Percentiles rank a stretch among this genome's conserved stretches.
These are phyloP conservation scores for Unio delphinus DNA, from an alignment of 2,888 invertebrate species.

Conservation along the genomic window DNA sequence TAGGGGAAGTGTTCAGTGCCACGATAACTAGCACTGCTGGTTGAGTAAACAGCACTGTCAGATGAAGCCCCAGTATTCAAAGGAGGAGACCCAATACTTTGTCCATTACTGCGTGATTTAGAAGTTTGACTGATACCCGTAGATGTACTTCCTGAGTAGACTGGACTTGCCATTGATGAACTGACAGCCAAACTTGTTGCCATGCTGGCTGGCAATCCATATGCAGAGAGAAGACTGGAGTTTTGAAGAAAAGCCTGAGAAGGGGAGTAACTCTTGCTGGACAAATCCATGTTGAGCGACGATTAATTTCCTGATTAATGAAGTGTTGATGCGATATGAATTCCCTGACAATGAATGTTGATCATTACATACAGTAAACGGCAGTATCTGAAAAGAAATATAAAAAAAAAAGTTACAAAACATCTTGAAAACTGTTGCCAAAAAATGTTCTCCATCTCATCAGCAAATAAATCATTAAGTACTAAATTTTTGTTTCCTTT, in stretches of 20 bases:
- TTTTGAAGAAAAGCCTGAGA: conserved; percentile 31
- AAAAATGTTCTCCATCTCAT: too few relatives aligned
- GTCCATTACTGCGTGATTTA: conserved; percentile 35
- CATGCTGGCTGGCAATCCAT: conserved; percentile 26
- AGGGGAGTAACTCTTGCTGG: conserved; percentile 27
- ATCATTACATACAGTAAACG: conserved; percentile 10
- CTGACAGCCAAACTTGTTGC: conserved; percentile 23
- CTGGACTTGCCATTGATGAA: conserved; percentile 25
- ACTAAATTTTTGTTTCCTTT: too few relatives aligned
- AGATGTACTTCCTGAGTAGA: conserved; percentile 35
- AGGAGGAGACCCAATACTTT: conserved; percentile 23
- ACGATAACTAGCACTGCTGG: conserved; percentile 32
- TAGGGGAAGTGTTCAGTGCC: conserved; percentile 57
- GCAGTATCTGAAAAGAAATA: conserved; percentile 30
- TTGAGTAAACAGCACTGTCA: conserved; percentile 28
- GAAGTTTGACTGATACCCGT: conserved; percentile 27
- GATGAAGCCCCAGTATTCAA: conserved; percentile 12
- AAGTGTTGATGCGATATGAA: conserved; percentile 12
- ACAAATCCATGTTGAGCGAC: conserved; percentile 24
- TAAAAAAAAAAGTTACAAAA: conserved; percentile 3
- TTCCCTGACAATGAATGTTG: too few relatives aligned
- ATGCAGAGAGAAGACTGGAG: conserved; percentile 31
- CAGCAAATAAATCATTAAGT: too few relatives aligned
- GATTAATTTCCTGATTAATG: conserved; percentile 8
- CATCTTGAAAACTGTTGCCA: too few relatives aligned